These are phyloP conservation scores for Gasteruption jaculator DNA, from an alignment of 2,888 invertebrate genomes.

Conservation along the genomic window DNA sequence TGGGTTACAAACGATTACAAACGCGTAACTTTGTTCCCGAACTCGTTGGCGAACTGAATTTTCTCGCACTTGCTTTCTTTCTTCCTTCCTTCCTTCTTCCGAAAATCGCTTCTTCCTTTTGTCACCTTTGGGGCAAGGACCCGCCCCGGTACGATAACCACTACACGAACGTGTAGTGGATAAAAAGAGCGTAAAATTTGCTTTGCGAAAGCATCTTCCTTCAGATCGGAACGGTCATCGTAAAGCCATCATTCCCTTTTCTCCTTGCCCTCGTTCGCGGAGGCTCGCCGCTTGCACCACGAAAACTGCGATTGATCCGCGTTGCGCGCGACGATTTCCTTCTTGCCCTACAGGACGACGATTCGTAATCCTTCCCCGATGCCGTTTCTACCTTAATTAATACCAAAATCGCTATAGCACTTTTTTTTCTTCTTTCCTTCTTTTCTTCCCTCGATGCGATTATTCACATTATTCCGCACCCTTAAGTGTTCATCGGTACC, in stretches of 20 bases:
- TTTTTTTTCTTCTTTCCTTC: too few species aligned
- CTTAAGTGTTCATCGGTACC: too few species aligned
- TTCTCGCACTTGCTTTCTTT: conserved; percentile 10
- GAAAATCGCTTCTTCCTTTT: conserved; percentile 10
- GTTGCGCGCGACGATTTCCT: conserved; percentile 35
- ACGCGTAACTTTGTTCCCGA: background rate
- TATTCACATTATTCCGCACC: too few species aligned
- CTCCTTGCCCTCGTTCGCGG: conserved; percentile 3
- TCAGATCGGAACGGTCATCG: conserved; percentile 29
- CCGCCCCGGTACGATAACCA: conserved; percentile 45
- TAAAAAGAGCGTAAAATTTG: conserved; percentile 48
- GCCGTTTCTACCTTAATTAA: background rate
- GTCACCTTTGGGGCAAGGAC: conserved; percentile 37
- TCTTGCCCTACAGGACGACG: conserved; percentile 7
- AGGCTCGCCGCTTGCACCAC: conserved; percentile 30
- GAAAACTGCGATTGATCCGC: conserved; percentile 37
- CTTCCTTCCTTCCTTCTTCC: background rate
- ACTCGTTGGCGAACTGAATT: conserved; percentile 6
- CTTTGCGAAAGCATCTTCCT: conserved; percentile 45
- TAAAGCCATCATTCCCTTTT: background rate
- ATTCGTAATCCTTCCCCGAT: background rate
- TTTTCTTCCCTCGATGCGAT: too few species aligned
- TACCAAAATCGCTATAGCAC: too few species aligned
- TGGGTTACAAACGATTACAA: too few species aligned
- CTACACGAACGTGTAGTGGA: conserved; percentile 49